phyloP scores from a whole-genome alignment of 2,888 invertebrate genomes.

The Lottia scabra region DNA sequence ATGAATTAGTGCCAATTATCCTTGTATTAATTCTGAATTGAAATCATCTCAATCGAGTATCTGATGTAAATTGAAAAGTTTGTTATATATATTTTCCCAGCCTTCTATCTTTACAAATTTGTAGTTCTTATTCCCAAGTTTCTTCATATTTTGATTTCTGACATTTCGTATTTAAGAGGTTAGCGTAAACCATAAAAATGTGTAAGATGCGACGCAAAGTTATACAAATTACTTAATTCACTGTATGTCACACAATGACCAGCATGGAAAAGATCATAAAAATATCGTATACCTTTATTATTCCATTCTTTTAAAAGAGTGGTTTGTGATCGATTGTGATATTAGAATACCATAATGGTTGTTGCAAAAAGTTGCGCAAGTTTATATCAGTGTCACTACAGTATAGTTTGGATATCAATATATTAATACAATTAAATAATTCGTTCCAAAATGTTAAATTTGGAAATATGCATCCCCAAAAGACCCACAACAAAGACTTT shows the following conservation, averaged over 20 bases:
- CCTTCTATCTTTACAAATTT: background rate
- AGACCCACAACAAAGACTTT: background rate
- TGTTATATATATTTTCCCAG: background rate
- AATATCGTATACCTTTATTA: background rate
- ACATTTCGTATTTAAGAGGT: background rate
- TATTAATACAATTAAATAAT: background rate
- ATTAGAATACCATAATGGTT: background rate
- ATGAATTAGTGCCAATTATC: background rate
- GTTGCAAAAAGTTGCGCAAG: background rate
- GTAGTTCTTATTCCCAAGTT: background rate
- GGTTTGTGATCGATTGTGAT: slow-evolving; percentile 1
- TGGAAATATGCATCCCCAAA: background rate
- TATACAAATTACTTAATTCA: background rate
- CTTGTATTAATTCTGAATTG: background rate
- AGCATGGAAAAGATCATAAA: background rate
- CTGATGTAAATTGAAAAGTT: background rate
- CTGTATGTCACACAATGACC: background rate
- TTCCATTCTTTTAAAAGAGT: background rate
- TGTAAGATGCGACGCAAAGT: background rate
- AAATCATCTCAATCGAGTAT: background rate
- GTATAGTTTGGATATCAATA: background rate
- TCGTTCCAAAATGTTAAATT: background rate
- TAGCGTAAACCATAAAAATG: background rate
- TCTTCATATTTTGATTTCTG: background rate
- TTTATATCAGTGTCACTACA: background rate